These are phyloP conservation scores for Anisognathus igniventris DNA, from an alignment of 2,797 vertebrate genomes.

Conservation along the genomic window DNA sequence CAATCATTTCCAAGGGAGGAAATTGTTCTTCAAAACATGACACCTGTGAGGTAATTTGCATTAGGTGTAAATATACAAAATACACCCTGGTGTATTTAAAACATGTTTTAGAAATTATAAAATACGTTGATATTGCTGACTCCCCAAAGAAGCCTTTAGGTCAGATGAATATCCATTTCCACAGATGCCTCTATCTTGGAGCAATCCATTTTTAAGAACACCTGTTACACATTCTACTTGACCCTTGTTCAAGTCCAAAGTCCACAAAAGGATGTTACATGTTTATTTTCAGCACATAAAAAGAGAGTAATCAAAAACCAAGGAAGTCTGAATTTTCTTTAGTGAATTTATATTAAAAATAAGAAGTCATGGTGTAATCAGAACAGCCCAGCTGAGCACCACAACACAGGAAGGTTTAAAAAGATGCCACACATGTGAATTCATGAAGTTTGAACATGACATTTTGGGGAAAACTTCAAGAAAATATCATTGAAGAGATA, in stretches of 20 bases:
- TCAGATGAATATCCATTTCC: neutral
- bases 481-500: neutral
- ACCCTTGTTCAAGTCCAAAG: neutral
- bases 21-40: neutral
- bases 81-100: neutral
- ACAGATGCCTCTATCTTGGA: neutral
- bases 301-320: neutral
- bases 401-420: neutral
- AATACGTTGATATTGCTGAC: neutral
- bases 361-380: neutral
- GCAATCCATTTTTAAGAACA: neutral
- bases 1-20: neutral
- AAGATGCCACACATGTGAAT: neutral
- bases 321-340: neutral
- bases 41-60: neutral
- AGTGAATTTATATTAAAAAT: neutral
- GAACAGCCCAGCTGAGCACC: neutral
- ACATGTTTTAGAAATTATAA: neutral
- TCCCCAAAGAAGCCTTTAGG: neutral
- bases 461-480: neutral
- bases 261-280: neutral
- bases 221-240: neutral
- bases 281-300: neutral
- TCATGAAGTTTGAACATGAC: neutral
- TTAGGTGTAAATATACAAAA: neutral